A percentile compares a stretch with the other conserved stretches of the same genome.
Evolutionary conservation across 2,797 vertebrate genomes (phyloP).

Genomic region (Danio tinwini): DNA sequence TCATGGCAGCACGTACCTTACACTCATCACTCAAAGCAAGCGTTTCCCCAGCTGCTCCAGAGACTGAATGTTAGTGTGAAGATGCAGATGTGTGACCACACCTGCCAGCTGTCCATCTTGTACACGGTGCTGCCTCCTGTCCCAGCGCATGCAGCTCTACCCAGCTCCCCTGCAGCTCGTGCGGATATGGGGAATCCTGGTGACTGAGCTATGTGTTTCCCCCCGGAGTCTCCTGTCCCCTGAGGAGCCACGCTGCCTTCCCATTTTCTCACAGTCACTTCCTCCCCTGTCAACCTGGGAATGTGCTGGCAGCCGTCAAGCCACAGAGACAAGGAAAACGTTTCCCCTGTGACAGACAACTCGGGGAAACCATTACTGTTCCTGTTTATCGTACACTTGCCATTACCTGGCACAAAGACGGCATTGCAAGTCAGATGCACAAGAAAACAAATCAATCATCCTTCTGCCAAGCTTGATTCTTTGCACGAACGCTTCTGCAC

Average conservation of each 20-base stretch:
- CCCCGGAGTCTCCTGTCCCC: slow-evolving; percentile 73
- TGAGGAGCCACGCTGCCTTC: slow-evolving; percentile 72
- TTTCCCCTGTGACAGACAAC: slow-evolving; percentile 66
- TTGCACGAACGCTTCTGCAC: not conserved
- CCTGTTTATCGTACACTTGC: slow-evolving; percentile 57
- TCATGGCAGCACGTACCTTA: slow-evolving; percentile 40
- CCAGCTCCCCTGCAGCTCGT: slow-evolving; percentile 47
- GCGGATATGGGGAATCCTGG: slow-evolving; percentile 64
- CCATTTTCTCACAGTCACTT: slow-evolving; percentile 79
- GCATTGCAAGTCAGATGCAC: slow-evolving; percentile 40
- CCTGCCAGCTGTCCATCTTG: slow-evolving; percentile 62
- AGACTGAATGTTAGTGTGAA: slow-evolving; percentile 64
- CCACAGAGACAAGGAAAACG: slow-evolving; percentile 65
- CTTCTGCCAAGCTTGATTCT: slow-evolving; percentile 23
- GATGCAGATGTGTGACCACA: slow-evolving; percentile 73
- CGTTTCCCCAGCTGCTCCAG: slow-evolving; percentile 67
- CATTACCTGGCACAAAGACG: slow-evolving; percentile 42
- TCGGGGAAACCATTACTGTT: slow-evolving; percentile 68
- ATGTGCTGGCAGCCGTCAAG: slow-evolving; percentile 74
- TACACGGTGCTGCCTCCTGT: slow-evolving; percentile 28
- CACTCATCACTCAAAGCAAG: slow-evolving; percentile 55
- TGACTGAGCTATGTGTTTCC: slow-evolving; percentile 66
- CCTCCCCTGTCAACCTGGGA: slow-evolving; percentile 82
- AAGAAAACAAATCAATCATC: slow-evolving; percentile 61
- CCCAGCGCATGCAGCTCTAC: slow-evolving; percentile 32